Base-by-base conservation (phyloP, 1,140 invertebrate species). In the Dolichoris vasculosae region DNA sequence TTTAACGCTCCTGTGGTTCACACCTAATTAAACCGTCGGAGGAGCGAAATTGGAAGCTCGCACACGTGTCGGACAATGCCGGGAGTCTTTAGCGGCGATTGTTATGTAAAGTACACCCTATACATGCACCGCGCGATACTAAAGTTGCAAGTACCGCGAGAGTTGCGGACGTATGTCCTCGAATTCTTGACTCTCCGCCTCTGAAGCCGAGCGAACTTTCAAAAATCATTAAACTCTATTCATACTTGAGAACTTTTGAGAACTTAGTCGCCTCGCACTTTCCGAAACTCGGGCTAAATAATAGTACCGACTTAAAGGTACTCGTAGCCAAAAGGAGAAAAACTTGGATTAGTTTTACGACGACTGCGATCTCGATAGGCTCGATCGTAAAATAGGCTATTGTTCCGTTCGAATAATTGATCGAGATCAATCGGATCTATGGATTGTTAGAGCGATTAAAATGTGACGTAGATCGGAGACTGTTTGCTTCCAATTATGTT, bases 11-110 rank as follows among this genome's bases (percentile, higher is more conserved):
- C 92, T 93, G 93, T 89, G 93, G 93, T 93, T 93, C 92, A 93
- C 93, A 93, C 93, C 92, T 93, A 93, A 93, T 93, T 93, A 93
- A 93, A 93, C 91, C 88, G 88, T 85, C 89, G 92, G 91, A 64
- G 38, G 9, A 35, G 48, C 43, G 76, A 85, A 78, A 46, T 64
- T 35, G 35, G 40, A 32, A 75, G 71, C 63, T 0, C 86, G 90
- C 90, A 91, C 93, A 93, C 93, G 93, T 93, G 93, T 89, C 84
- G 30, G 87, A 93, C 93, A 93, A 93, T 93, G 87, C 90, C 89
- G 87, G 89, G 87, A 92, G 92, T 93, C 93, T 93, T 93, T 93
- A 93, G 93, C 92, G 91, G 32, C 92, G 90, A 93, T 93, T 93
- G 92, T 93, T 90, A 93, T 93, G 93, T 93, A 93, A 93, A 93